Percentiles rank a stretch among this genome's conserved stretches.
Conservation (phyloP, 1,140 invertebrate species). For the Drosophila seguyi region DNA sequence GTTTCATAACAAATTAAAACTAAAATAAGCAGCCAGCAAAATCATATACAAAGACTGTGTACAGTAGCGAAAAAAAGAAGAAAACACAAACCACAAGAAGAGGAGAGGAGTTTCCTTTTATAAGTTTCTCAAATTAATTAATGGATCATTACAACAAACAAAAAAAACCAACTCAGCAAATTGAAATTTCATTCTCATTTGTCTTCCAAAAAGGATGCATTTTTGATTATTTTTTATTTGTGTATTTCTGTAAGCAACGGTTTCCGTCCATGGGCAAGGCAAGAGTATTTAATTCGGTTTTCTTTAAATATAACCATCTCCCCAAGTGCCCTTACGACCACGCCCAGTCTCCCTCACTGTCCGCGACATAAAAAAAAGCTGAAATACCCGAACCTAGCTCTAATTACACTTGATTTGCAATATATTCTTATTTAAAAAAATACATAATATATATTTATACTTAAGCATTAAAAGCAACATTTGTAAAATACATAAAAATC, state of each 20-base stretch:
- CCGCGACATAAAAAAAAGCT: not conserved
- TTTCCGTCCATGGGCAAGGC: slow-evolving; percentile 78
- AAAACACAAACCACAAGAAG: slow-evolving; percentile 10
- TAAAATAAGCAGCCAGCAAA: slow-evolving; percentile 49
- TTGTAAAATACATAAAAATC: slow-evolving; percentile 61
- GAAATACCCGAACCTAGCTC: not conserved
- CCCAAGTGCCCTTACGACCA: slow-evolving; percentile 68
- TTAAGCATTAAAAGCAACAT: slow-evolving; percentile 44
- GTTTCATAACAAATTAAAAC: slow-evolving; percentile 26
- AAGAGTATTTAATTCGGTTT: slow-evolving; percentile 67
- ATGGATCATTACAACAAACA: slow-evolving; percentile 13
- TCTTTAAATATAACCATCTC: slow-evolving; percentile 13
- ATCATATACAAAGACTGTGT: slow-evolving; percentile 78
- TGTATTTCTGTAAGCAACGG: slow-evolving; percentile 65
- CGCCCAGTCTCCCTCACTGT: slow-evolving; percentile 58
- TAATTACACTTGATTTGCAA: slow-evolving; percentile 53
- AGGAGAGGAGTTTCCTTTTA: slow-evolving; percentile 12
- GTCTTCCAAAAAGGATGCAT: slow-evolving; percentile 71
- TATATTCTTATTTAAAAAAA: slow-evolving; percentile 61
- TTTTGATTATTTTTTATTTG: slow-evolving; percentile 44
- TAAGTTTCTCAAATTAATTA: slow-evolving; percentile 47
- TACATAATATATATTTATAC: slow-evolving; percentile 1
- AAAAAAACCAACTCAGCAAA: slow-evolving; percentile 23
- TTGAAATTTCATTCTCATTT: slow-evolving; percentile 69
- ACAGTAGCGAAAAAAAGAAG: slow-evolving; percentile 67